phyloP scores from a whole-genome alignment of 2,113 vertebrate species.

The Hemiprocne comata region DNA sequence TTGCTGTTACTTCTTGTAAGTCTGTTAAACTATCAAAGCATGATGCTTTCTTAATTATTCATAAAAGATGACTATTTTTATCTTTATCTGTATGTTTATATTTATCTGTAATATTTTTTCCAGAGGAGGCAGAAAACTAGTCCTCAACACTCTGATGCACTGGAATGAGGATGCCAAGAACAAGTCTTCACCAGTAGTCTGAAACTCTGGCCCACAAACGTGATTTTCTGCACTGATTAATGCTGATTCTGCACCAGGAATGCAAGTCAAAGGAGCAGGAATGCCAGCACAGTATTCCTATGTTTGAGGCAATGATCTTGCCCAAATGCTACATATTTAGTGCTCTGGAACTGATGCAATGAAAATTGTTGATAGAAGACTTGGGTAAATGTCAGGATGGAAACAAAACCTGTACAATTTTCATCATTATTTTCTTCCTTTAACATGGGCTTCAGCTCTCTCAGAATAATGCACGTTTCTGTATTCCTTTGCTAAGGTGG shows the following conservation, averaged over 20 bases:
- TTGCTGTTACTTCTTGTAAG: not conserved
- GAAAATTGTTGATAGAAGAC: slow-evolving; percentile 3
- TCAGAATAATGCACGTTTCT: not conserved
- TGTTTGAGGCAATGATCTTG: not conserved
- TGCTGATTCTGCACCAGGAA: not conserved
- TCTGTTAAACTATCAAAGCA: not conserved
- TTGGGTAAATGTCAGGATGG: not conserved
- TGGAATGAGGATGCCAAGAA: not conserved
- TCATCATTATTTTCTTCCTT: not conserved
- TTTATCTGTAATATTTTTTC: not conserved
- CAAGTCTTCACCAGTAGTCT: not conserved
- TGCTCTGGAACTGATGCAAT: not conserved
- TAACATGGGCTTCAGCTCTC: not conserved
- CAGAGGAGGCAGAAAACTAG: not conserved
- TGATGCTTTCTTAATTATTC: not conserved
- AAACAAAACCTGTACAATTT: not conserved
- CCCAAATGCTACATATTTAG: not conserved
- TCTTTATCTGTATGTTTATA: no score
- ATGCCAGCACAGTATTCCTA: not conserved
- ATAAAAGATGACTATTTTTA: not conserved
- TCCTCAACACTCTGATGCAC: not conserved
- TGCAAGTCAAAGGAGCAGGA: not conserved
- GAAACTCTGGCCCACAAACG: not conserved
- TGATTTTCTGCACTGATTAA: slow-evolving; percentile 18
- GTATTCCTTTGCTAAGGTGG: not conserved